phyloP scores from a whole-genome alignment of 2,888 invertebrate genomes.

The Malacosoma neustria region DNA sequence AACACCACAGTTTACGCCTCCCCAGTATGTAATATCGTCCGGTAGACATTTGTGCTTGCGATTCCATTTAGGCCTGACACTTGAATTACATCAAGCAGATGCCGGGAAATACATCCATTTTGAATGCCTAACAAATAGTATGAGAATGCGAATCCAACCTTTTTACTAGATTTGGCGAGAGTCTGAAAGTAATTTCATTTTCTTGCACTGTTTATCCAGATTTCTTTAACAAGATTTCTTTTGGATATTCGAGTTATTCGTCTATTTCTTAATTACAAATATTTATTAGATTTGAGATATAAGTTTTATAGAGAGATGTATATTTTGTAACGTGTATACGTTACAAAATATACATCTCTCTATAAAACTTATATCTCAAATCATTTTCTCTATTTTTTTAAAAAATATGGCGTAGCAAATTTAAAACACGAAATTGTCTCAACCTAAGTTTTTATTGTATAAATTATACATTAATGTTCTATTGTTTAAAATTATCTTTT shows the following conservation, averaged over 20 bases:
- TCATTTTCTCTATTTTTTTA: too few species aligned
- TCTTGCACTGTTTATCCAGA: not conserved
- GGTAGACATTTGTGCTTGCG: constrained; percentile 17
- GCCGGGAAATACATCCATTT: not conserved
- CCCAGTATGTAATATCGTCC: constrained; percentile 20
- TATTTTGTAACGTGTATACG: too few species aligned
- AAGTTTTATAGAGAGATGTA: too few species aligned
- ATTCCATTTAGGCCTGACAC: constrained; percentile 18
- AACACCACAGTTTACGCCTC: constrained; percentile 1
- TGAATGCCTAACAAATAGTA: not conserved
- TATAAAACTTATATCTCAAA: too few species aligned
- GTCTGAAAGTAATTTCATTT: not conserved
- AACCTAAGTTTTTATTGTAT: too few species aligned
- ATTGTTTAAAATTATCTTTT: too few species aligned
- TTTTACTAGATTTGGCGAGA: not conserved
- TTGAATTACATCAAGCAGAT: not conserved
- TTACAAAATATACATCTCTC: too few species aligned
- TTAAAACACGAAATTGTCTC: too few species aligned
- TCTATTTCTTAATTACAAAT: too few species aligned
- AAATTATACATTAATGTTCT: too few species aligned
- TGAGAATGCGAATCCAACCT: not conserved
- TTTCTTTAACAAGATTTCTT: not conserved
- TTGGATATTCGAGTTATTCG: not conserved
- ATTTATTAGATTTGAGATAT: too few species aligned
- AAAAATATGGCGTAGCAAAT: too few species aligned